phyloP scores from a whole-genome alignment of 2,797 vertebrate genomes.

The Phylloscopus collybita region DNA sequence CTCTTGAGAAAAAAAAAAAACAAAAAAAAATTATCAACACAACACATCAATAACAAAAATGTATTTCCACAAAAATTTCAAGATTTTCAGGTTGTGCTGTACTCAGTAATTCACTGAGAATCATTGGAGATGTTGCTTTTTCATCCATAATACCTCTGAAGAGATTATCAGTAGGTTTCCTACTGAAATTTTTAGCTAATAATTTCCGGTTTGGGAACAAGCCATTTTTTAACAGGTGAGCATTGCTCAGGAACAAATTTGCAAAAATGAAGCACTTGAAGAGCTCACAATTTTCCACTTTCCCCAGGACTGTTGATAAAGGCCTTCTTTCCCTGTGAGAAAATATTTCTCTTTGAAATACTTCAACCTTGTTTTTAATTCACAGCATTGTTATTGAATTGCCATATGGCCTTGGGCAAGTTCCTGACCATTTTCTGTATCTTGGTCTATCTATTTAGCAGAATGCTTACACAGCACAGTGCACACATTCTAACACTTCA shows the following conservation, averaged over 20 bases:
- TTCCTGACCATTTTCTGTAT: not conserved
- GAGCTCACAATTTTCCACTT: not conserved
- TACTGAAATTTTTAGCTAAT: not conserved
- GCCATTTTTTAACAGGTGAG: not conserved
- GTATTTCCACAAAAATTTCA: not conserved
- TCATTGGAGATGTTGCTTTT: not conserved
- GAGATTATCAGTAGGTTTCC: not conserved
- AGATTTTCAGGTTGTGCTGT: not conserved
- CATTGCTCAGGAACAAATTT: not conserved
- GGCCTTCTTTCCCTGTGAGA: not conserved
- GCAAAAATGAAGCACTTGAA: not conserved
- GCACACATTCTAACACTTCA: not conserved
- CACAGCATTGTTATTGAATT: slow-evolving; percentile 36
- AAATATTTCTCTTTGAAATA: slow-evolving; percentile 19
- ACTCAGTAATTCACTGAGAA: not conserved
- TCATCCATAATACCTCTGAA: not conserved
- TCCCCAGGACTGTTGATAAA: not conserved
- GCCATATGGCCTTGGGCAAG: not conserved
- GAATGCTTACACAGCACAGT: slow-evolving; percentile 27
- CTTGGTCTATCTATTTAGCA: slow-evolving; percentile 21
- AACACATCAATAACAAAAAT: not conserved
- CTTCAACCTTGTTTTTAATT: slow-evolving; percentile 33
- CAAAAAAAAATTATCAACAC: no score
- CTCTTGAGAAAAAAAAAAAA: not conserved
- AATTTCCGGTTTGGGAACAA: not conserved